Evolutionary conservation across 2,113 vertebrate genomes (phyloP).

Genomic region (Alligator sinensis): DNA sequence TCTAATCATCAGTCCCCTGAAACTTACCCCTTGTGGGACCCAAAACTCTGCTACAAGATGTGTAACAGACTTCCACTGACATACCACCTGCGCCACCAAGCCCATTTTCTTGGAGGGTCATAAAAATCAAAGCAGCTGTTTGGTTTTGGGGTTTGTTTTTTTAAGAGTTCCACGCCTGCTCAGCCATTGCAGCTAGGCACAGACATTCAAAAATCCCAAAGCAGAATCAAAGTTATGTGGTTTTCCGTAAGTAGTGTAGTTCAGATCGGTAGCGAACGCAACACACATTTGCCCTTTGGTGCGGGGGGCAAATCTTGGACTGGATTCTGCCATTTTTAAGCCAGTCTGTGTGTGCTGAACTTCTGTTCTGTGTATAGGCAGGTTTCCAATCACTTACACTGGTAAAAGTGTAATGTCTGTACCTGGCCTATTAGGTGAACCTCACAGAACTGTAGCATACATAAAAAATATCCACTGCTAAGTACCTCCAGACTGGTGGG

Average conservation of each 20-base stretch:
- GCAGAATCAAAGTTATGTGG: too few species aligned
- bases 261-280: too few species aligned
- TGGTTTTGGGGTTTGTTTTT: not conserved
- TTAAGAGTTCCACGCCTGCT: not conserved
- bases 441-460: not conserved
- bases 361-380: too few species aligned
- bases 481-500: conserved; percentile 8
- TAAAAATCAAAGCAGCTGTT: not conserved
- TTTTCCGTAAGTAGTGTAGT: too few species aligned
- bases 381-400: too few species aligned
- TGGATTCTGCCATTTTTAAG: too few species aligned
- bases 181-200: not conserved
- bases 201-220: too few species aligned
- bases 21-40: not conserved
- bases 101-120: not conserved
- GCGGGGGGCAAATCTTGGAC: too few species aligned
- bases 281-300: too few species aligned
- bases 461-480: conserved; percentile 22
- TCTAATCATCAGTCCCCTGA: not conserved
- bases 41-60: not conserved
- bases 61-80: not conserved
- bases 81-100: not conserved
- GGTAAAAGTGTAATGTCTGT: too few species aligned
- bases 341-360: too few species aligned
- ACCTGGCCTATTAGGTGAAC: not conserved